phyloP scores from a whole-genome alignment of 2,888 invertebrate species.

The Netelia fuscicornis region DNA sequence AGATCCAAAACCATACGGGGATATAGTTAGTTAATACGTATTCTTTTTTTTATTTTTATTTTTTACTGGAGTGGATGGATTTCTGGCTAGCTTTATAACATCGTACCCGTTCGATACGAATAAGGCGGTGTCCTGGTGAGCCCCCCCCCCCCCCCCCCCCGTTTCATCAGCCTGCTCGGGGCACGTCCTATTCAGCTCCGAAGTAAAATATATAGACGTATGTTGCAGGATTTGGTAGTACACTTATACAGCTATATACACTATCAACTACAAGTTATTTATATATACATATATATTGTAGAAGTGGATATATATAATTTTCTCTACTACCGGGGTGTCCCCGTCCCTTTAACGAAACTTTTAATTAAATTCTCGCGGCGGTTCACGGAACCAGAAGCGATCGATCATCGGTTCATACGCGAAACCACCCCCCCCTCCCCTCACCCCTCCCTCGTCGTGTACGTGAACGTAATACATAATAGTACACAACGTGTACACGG shows the following conservation, averaged over 20 bases:
- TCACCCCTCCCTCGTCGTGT: constrained; percentile 11
- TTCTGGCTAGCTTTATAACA: background rate
- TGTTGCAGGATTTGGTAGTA: constrained; percentile 15
- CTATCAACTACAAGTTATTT: background rate
- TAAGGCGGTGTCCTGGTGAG: constrained; percentile 21
- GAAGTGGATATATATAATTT: background rate
- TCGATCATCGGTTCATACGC: constrained; percentile 64
- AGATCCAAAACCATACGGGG: too few species aligned
- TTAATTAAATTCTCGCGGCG: constrained; percentile 69
- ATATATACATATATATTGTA: background rate
- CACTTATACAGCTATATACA: constrained; percentile 41
- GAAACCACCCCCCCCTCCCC: constrained; percentile 6
- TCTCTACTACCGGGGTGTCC: constrained; percentile 14
- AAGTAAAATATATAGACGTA: constrained; percentile 1
- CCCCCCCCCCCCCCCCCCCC: background rate
- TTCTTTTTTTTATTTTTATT: background rate
- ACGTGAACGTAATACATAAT: constrained; percentile 30
- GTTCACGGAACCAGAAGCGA: constrained; percentile 56
- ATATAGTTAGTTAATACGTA: too few species aligned
- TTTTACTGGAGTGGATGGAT: background rate
- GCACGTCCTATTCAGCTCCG: constrained; percentile 38
- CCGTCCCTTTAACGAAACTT: constrained; percentile 65
- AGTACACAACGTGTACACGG: background rate
- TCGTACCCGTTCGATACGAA: constrained; percentile 31
- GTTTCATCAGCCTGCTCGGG: constrained; percentile 16